Base-by-base conservation (phyloP, 2,888 invertebrate genomes). In the Kuschelorhynchus macadamiae region DNA sequence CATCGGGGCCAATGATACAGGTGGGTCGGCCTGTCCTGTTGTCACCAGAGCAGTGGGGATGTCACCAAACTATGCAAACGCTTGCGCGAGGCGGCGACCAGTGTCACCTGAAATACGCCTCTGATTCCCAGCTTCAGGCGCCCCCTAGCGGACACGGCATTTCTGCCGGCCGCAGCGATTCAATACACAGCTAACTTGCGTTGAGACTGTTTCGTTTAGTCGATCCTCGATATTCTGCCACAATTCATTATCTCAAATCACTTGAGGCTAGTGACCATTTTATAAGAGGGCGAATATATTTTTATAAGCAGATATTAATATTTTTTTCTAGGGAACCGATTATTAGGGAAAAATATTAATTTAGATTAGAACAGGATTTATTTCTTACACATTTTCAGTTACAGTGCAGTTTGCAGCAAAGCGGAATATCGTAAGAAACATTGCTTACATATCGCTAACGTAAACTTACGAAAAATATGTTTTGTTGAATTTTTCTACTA, bases 31-130 rank as follows among this genome's bases (percentile, higher is more conserved):
- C 80, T 81, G 83, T 83, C 82, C 76, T 78, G 80, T 81, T 83
- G 83, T 83, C 83, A 82, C 82, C 82, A 78, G 56, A 52, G 60
- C 61, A 63, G 76, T 79, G 72, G 79, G 82, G 82, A 82, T 82
- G 82, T 82, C 82, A 82, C 81, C 81, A 78, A 73, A 60, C 47
- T 46, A 56, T 47, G 65, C 71, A 39, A 74, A 78, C 81, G 81
- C 82, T 74, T 73, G 82, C 81, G 81, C 79, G 80, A 79, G 82
- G 82, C 81, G 82, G 80, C 79, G 77, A 78, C 76, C 71, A 72
- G 75, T 81, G 81, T 81, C 81, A 81, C 81, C 81, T 81, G 81
- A 79, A 79, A 78, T 81, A 81, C 82, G 82, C 82, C 82, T 82
- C 77, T 79, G 78, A 77, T 70, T 79, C 79, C 81, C 81, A 79